Evolutionary conservation across 2,113 vertebrate species (phyloP).

Genomic region (Sigmodon hispidus): DNA sequence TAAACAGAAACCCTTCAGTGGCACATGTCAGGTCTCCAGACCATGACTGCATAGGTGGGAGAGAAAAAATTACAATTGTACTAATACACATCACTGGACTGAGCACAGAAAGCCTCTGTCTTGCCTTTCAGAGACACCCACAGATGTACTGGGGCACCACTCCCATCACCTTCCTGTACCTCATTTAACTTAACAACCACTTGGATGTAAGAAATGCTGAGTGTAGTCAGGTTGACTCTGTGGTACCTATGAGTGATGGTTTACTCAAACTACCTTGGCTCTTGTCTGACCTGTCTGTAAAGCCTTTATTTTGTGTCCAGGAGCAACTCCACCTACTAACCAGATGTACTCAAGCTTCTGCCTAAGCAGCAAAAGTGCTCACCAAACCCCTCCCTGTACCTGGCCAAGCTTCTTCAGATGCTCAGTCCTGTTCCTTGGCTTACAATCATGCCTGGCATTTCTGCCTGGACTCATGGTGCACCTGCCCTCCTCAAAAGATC

Average conservation of each 20-base stretch:
- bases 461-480: neutral
- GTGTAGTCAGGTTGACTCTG: neutral
- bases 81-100: neutral
- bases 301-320: neutral
- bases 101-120: neutral
- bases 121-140: neutral
- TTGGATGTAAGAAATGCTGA: neutral
- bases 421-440: neutral
- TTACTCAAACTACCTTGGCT: neutral
- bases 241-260: neutral
- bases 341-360: neutral
- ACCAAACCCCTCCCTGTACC: neutral
- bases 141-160: neutral
- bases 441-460: neutral
- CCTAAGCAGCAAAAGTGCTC: neutral
- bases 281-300: neutral
- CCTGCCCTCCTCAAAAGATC: neutral
- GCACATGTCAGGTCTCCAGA: neutral
- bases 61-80: neutral
- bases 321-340: neutral
- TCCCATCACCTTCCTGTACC: neutral
- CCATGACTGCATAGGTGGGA: neutral
- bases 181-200: neutral
- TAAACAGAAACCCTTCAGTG: constrained; percentile 16
- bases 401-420: neutral